Conservation (phyloP, 1,140 invertebrate species). For the Drosophila watanabei region DNA sequence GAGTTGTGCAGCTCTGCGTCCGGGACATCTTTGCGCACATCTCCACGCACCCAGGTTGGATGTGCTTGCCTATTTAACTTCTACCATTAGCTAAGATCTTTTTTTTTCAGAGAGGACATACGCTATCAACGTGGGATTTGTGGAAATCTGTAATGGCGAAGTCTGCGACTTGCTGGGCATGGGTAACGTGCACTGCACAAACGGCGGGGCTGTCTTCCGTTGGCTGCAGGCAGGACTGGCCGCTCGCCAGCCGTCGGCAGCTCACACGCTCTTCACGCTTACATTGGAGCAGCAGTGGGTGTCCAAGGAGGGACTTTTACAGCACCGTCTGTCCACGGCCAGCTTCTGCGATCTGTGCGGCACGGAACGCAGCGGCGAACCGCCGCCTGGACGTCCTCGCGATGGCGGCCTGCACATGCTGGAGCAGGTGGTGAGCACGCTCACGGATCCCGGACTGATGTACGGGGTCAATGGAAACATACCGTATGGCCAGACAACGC, state of each 20-base stretch:
- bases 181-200: conserved; percentile 87
- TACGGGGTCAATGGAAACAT: conserved; percentile 86
- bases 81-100: neutral
- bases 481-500: conserved; percentile 88
- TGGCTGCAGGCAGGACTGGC: conserved; percentile 86
- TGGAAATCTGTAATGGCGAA: conserved; percentile 88
- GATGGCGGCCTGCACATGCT: conserved; percentile 87
- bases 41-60: conserved; percentile 86
- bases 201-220: conserved; percentile 87
- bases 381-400: conserved; percentile 85
- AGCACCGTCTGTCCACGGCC: conserved; percentile 89
- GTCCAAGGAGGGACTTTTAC: conserved; percentile 85
- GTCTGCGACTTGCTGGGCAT: conserved; percentile 87
- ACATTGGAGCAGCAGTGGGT: conserved; percentile 90
- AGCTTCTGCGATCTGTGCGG: conserved; percentile 90
- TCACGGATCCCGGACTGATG: conserved; percentile 87
- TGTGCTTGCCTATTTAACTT: neutral
- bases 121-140: conserved; percentile 89
- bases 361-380: conserved; percentile 87
- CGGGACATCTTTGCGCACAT: conserved; percentile 90
- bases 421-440: conserved; percentile 88
- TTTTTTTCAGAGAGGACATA: conserved; percentile 86
- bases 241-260: conserved; percentile 49
- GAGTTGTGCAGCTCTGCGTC: conserved; percentile 91
- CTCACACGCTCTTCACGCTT: conserved; percentile 89